These are phyloP conservation scores for Graphium colonna DNA, from an alignment of 2,888 invertebrate genomes.

Conservation along the genomic window DNA sequence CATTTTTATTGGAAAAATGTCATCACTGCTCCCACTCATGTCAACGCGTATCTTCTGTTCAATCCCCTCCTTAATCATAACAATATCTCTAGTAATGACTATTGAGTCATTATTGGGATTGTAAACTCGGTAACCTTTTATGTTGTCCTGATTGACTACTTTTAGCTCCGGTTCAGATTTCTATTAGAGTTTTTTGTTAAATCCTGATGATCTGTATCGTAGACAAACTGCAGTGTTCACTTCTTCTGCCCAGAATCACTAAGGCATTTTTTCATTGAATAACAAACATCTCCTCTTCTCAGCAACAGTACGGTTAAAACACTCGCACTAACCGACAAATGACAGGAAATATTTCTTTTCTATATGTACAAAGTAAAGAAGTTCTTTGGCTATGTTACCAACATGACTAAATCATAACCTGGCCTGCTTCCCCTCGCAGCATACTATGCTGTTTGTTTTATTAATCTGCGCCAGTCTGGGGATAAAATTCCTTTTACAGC, in stretches of 20 bases:
- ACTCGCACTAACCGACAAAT: slow-evolving; percentile 34
- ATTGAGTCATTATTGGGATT: slow-evolving; percentile 10
- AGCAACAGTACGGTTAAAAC: slow-evolving; percentile 14
- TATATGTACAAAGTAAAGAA: slow-evolving; percentile 27
- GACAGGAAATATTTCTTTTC: slow-evolving; percentile 30
- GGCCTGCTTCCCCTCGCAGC: slow-evolving; percentile 4
- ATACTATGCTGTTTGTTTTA: slow-evolving; percentile 4
- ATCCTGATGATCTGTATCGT: slow-evolving; percentile 13
- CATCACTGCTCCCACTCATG: slow-evolving; percentile 5
- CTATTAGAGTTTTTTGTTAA: slow-evolving; percentile 18
- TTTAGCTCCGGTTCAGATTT: slow-evolving; percentile 18
- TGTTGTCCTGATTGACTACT: slow-evolving; percentile 7
- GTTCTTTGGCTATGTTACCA: slow-evolving; percentile 19
- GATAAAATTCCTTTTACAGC: slow-evolving; percentile 22
- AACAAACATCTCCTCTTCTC: slow-evolving; percentile 25
- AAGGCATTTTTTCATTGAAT: slow-evolving; percentile 26
- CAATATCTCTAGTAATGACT: slow-evolving; percentile 12
- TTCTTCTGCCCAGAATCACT: slow-evolving; percentile 30
- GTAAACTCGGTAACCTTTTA: slow-evolving; percentile 14
- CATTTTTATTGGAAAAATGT: neutral
- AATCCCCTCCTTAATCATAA: slow-evolving; percentile 16
- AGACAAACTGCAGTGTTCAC: slow-evolving; percentile 1
- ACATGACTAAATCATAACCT: neutral
- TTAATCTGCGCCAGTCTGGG: slow-evolving; percentile 9
- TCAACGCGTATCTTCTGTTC: neutral